Percentiles rank a stretch among this genome's conserved stretches.
Conservation (phyloP, 2,888 invertebrate genomes). For the Deroplatys truncata region DNA sequence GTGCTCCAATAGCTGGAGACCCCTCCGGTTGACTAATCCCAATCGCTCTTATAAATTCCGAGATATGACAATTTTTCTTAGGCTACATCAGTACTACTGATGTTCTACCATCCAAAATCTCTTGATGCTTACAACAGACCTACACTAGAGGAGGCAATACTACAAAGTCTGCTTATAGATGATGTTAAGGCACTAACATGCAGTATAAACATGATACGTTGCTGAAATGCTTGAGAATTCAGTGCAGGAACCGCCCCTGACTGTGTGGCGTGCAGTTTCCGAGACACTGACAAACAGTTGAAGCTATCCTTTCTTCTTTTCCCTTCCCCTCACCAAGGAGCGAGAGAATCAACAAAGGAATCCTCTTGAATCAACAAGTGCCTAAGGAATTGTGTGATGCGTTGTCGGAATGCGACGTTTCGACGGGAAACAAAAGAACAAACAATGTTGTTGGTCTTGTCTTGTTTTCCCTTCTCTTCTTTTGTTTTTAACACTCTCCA, state of each 20-base stretch:
- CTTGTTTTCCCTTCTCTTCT: background rate
- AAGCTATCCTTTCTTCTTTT: background rate
- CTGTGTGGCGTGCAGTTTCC: background rate
- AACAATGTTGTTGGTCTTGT: background rate
- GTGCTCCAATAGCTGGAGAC: too few species aligned
- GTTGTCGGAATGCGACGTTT: background rate
- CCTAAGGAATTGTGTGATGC: background rate
- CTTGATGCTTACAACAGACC: too few species aligned
- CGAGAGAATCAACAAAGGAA: background rate
- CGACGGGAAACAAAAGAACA: conserved; percentile 6
- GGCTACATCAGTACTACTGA: too few species aligned
- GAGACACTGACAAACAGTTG: background rate
- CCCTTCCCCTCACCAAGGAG: background rate
- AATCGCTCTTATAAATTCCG: too few species aligned
- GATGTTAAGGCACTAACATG: too few species aligned
- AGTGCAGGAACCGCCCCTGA: background rate
- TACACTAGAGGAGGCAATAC: too few species aligned
- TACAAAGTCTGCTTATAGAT: too few species aligned
- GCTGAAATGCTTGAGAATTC: too few species aligned
- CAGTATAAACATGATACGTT: too few species aligned
- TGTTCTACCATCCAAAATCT: too few species aligned
- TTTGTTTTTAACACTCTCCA: background rate
- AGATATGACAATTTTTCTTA: too few species aligned
- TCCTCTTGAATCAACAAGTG: conserved; percentile 15
- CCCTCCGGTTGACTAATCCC: too few species aligned